Evolutionary conservation across 2,888 invertebrate species (phyloP).

Genomic region (Drosophila melanosoma): DNA sequence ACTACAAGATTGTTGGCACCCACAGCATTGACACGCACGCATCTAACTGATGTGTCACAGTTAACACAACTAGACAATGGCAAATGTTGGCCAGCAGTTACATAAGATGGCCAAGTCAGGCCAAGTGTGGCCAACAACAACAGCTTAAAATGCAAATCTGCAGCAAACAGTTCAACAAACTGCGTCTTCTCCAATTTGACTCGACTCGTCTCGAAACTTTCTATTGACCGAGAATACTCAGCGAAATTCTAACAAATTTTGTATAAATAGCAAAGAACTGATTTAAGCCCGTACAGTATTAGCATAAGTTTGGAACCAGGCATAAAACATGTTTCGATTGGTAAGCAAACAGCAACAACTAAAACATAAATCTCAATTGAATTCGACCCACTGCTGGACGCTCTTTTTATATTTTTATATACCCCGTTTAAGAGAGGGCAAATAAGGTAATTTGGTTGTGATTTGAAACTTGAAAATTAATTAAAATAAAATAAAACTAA

Average conservation of each 20-base stretch:
- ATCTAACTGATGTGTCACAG: constrained; percentile 30
- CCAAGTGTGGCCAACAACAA: constrained; percentile 23
- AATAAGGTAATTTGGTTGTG: not conserved
- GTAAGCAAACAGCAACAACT: constrained; percentile 48
- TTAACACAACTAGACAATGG: constrained; percentile 28
- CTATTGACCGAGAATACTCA: constrained; percentile 60
- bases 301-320: constrained; percentile 62
- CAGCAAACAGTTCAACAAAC: constrained; percentile 53
- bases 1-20: constrained; percentile 29
- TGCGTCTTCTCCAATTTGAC: constrained; percentile 1
- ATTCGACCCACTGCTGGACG: not conserved
- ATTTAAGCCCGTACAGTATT: constrained; percentile 65
- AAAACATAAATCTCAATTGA: not conserved
- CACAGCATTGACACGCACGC: constrained; percentile 8
- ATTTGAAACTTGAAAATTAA: not conserved
- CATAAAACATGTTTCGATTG: constrained; percentile 67
- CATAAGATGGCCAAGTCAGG: constrained; percentile 33
- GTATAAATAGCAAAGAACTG: constrained; percentile 69
- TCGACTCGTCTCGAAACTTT: constrained; percentile 67
- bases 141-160: constrained; percentile 53
- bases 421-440: not conserved
- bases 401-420: not conserved
- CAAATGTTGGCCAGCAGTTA: constrained; percentile 29
- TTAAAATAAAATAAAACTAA: not conserved
- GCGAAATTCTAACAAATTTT: constrained; percentile 26